These are phyloP conservation scores for Macaca nemestrina DNA, from an alignment of 2,113 vertebrate genomes.

Conservation along the genomic window DNA sequence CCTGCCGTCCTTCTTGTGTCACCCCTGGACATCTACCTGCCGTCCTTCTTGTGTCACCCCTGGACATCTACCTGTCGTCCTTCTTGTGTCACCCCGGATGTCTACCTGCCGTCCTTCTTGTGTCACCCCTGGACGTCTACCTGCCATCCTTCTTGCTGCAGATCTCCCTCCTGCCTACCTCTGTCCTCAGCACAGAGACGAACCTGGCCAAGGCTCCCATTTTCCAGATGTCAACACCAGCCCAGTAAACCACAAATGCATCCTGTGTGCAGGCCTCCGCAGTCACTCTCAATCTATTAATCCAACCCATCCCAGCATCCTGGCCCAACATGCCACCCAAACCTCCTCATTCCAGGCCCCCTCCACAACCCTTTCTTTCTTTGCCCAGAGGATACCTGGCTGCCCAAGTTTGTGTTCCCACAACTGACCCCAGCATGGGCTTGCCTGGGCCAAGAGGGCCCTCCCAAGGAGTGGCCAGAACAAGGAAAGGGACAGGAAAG, in stretches of 20 bases:
- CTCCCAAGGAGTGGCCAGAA: not conserved
- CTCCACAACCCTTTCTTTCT: not conserved
- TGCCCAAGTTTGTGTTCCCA: not conserved
- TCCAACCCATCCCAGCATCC: not conserved
- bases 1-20: not conserved
- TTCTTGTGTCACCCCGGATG: not conserved
- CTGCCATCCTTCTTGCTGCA: not conserved
- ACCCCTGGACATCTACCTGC: not conserved
- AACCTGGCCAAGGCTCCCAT: not conserved
- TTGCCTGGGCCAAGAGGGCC: not conserved
- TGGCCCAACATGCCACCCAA: not conserved
- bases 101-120: not conserved
- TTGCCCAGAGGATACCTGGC: not conserved
- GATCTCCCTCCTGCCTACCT: not conserved
- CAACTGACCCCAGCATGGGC: not conserved
- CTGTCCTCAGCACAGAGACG: not conserved
- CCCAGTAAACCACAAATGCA: not conserved
- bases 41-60: not conserved
- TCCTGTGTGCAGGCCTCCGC: not conserved
- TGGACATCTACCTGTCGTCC: not conserved
- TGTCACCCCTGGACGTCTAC: not conserved
- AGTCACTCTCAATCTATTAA: not conserved
- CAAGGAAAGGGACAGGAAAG: not conserved
- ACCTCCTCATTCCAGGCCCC: not conserved
- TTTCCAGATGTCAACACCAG: not conserved